Percentiles rank a stretch among this genome's conserved stretches.
Conservation (phyloP, 2,797 vertebrate genomes). For the Macropus fuliginosus region DNA sequence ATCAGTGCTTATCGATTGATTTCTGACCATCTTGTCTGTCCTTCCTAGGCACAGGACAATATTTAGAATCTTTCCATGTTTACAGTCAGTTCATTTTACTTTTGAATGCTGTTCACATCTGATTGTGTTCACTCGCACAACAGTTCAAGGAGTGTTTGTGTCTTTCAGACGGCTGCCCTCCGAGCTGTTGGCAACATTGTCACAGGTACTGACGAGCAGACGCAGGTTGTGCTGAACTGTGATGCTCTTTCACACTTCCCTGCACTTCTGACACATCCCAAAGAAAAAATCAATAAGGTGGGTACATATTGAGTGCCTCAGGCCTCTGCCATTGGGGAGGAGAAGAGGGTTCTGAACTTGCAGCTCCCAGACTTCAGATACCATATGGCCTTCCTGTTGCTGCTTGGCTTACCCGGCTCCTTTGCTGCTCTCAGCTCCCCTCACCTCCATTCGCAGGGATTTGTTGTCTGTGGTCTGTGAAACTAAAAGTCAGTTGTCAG, state of each 20-base stretch:
- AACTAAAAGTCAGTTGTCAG: neutral
- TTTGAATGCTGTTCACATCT: neutral
- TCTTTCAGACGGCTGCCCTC: conserved; percentile 94
- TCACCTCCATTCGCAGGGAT: neutral
- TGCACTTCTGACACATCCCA: conserved; percentile 97
- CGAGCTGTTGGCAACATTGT: conserved; percentile 99
- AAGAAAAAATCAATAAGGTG: conserved; percentile 99
- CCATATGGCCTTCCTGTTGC: neutral
- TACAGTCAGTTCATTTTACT: neutral
- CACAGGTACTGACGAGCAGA: conserved; percentile 99
- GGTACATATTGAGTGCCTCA: conserved; percentile 30
- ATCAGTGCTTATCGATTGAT: neutral
- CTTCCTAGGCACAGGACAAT: neutral
- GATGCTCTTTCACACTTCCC: conserved; percentile 98
- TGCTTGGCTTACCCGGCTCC: neutral
- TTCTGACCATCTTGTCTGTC: neutral
- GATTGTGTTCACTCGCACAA: neutral
- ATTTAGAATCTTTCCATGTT: neutral
- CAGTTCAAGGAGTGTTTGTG: neutral
- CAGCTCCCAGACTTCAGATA: neutral
- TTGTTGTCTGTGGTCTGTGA: neutral
- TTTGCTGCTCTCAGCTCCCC: neutral
- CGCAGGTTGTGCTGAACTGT: conserved; percentile 98
- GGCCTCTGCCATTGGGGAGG: neutral
- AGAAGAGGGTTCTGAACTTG: neutral